A percentile compares a stretch with the other conserved stretches of the same genome.
These are phyloP conservation scores for Choloepus hoffmanni DNA, from an alignment of 2,113 vertebrate genomes.

Conservation along the genomic window DNA sequence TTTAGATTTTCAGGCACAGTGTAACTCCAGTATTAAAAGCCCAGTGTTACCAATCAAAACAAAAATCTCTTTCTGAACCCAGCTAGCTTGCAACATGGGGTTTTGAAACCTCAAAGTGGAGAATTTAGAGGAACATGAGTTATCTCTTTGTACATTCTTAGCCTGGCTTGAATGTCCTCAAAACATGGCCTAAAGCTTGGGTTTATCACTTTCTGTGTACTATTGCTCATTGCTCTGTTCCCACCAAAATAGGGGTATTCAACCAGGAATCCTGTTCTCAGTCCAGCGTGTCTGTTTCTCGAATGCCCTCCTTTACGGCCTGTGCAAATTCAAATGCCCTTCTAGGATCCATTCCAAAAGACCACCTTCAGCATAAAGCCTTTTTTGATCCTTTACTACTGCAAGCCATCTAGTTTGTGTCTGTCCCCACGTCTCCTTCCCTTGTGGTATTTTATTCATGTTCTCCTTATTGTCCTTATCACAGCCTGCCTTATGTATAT, in stretches of 20 bases:
- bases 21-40: constrained; percentile 50
- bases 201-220: neutral
- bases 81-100: neutral
- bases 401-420: neutral
- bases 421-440: too few species aligned
- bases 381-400: neutral
- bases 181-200: neutral
- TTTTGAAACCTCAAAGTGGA: neutral
- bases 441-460: neutral
- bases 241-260: neutral
- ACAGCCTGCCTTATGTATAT: neutral
- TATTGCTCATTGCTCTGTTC: neutral
- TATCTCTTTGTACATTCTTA: neutral
- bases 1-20: constrained; percentile 35
- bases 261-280: neutral
- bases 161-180: neutral
- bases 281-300: neutral
- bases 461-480: neutral
- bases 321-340: neutral
- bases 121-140: neutral
- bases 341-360: neutral
- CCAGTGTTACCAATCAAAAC: constrained; percentile 13
- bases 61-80: constrained; percentile 17
- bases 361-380: neutral
- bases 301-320: neutral